phyloP scores from a whole-genome alignment of 1,140 invertebrate genomes.

The Neotoxoptera formosana region DNA sequence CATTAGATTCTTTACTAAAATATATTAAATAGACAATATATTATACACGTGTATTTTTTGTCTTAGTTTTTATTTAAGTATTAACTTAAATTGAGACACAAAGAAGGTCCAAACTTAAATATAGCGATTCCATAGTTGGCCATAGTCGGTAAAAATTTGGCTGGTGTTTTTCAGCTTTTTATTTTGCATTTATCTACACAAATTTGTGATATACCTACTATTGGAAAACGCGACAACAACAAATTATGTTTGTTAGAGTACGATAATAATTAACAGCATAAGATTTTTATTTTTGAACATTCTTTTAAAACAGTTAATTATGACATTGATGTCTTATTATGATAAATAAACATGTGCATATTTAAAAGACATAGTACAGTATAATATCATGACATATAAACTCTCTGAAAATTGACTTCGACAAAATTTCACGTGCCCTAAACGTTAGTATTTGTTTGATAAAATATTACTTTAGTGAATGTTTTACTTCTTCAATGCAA shows the following conservation, averaged over 20 bases:
- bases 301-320: too few species aligned
- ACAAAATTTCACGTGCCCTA: not conserved
- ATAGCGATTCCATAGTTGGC: not conserved
- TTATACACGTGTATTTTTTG: not conserved
- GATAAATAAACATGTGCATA: not conserved
- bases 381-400: not conserved
- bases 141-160: not conserved
- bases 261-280: too few species aligned
- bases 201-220: not conserved
- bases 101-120: not conserved
- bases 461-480: not conserved
- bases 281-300: too few species aligned
- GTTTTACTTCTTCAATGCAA: too few species aligned
- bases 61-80: not conserved
- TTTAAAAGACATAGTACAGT: not conserved
- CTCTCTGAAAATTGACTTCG: not conserved
- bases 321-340: not conserved
- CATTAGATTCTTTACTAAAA: not conserved
- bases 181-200: not conserved
- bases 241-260: not conserved
- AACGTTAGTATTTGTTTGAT: not conserved
- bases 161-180: not conserved
- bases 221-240: not conserved
- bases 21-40: not conserved
- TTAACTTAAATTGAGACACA: not conserved